These are phyloP conservation scores for Ataeniobius toweri DNA, from an alignment of 2,797 vertebrate species.

Conservation along the genomic window DNA sequence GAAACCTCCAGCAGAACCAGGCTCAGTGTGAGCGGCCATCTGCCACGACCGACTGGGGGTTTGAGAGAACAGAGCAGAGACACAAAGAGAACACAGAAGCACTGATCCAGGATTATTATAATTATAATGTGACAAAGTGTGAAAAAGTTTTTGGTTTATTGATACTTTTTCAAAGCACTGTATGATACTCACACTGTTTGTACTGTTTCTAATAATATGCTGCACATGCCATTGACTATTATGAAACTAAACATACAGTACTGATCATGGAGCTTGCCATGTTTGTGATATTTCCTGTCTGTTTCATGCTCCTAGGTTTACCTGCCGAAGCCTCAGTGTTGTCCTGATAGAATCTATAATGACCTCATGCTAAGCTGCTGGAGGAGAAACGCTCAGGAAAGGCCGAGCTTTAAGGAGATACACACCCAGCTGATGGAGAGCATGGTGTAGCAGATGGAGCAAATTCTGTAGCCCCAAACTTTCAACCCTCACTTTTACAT, in stretches of 20 bases:
- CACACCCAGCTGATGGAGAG: constrained; percentile 84
- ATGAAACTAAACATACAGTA: background rate
- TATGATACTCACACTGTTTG: background rate
- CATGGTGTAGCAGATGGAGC: constrained; percentile 54
- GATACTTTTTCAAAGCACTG: background rate
- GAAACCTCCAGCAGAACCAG: too few species aligned
- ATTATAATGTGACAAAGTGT: background rate
- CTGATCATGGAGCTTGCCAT: background rate
- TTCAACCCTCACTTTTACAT: background rate
- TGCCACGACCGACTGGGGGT: too few species aligned
- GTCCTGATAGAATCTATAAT: constrained; percentile 88
- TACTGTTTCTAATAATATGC: background rate
- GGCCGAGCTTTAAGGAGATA: constrained; percentile 92
- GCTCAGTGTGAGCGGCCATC: too few species aligned
- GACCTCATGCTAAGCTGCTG: constrained; percentile 94
- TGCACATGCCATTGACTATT: background rate
- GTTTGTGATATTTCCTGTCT: background rate
- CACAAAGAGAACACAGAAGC: too few species aligned
- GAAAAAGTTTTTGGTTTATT: background rate
- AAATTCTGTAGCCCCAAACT: background rate
- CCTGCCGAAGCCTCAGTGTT: constrained; percentile 87
- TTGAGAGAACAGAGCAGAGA: too few species aligned
- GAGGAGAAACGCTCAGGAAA: constrained; percentile 91
- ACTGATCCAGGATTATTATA: too few species aligned
- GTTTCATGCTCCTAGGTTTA: constrained; percentile 81